Evolutionary conservation across 2,797 vertebrate species (phyloP), one percentile per base, ranked within the genome.

Genomic region (Sebastes oblongus): DNA sequence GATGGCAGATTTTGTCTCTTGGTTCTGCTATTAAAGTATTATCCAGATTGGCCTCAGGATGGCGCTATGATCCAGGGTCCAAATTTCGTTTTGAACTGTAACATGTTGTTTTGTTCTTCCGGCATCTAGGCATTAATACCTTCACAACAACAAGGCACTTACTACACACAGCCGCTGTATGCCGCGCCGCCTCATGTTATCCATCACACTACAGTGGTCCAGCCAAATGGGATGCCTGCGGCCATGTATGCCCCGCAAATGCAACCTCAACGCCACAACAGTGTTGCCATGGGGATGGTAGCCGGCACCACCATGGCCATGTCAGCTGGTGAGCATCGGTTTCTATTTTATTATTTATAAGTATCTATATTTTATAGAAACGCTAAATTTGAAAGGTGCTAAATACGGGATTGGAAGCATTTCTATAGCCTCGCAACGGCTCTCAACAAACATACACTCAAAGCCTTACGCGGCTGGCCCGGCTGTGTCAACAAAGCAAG

Each of bases 291-390:
- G 98, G 98, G 98, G 59, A 98, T 99, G 98, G 97, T 99, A 82
- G 97, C 98, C 61, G 98, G 98, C 91, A 98, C 98, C 69, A 99
- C 98, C 7, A 99, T 99, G 98, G 98, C 98, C 88, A 99, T 99
- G 98, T 99, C 98, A 75, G 98, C 98, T 91, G 98, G 98, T 99
- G 91, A 84, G 96, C 14, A 24, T 10, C 2, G 0, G 3, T 29
- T 61, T 72, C 27, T 11, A 16, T 24, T 66, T 42, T 27, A 11
- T 32, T 10, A n/a, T 59, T 32, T 25, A 25, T 29, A 25, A 7
- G 5, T 65, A 1, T n/a, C 14, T 66, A 1, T 52, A 6, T 46
- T 36, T 64, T 46, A 10, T 20, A 66, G 22, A 22, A 2, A 36
- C 9, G 42, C 20, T 2, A 7, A 2, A 65, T 71, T 11, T 27